Evolutionary conservation across 2,113 vertebrate species (phyloP).

Genomic region (Okapia johnstoni): DNA sequence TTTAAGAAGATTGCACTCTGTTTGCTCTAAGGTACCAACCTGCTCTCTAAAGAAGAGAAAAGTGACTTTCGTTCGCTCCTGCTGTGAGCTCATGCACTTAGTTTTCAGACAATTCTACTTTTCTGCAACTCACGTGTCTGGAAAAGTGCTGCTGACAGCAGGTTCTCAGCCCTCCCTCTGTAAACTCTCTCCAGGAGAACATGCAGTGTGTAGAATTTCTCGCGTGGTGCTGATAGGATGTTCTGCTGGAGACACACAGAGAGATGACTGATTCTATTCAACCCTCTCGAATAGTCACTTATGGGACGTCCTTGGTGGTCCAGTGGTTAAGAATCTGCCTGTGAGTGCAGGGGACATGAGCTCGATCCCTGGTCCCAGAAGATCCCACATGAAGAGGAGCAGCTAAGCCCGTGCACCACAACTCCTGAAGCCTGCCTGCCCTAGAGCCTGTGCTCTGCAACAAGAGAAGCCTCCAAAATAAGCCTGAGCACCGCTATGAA

Average conservation of each 20-base stretch:
- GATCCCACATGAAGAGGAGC: not conserved
- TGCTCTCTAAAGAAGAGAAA: conserved; percentile 3
- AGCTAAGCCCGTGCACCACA: not conserved
- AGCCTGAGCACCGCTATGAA: fast-evolving
- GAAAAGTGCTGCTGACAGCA: not conserved
- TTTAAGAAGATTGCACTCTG: not conserved
- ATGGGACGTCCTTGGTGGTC: not conserved
- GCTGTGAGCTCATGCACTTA: not conserved
- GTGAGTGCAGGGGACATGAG: not conserved
- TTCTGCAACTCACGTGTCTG: not conserved
- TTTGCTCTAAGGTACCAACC: not conserved
- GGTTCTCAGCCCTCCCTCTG: not conserved
- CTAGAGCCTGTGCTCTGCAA: not conserved
- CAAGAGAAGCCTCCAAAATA: not conserved
- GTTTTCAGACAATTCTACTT: not conserved
- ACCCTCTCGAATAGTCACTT: not conserved
- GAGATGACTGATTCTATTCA: not conserved
- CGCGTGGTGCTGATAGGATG: not conserved
- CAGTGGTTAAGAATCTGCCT: not conserved
- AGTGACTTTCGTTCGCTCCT: not conserved
- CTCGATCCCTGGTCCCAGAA: not conserved
- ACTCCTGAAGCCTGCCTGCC: not conserved
- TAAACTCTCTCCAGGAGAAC: not conserved
- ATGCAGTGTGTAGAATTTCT: not conserved
- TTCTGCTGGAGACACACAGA: not conserved